Base-by-base conservation (phyloP, 2,797 vertebrate genomes). In the Amblyopsis hoosieri region DNA sequence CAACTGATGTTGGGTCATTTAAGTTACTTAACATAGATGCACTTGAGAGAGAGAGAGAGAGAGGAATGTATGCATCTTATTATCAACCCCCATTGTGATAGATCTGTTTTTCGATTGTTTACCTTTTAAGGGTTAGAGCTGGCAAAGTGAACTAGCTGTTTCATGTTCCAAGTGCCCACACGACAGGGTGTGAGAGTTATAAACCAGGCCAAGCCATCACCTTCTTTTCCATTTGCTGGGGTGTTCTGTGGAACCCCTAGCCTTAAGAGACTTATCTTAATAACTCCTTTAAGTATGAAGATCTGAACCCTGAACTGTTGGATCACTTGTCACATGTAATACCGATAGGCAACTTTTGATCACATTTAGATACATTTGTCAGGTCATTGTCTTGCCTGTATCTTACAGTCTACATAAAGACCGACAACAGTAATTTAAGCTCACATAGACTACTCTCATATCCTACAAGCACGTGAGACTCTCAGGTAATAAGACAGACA, bases 41-140 rank as follows among this genome's bases (percentile, higher is more conserved):
- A 31, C 53, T 49, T 65, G 73, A 66, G 45, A 86, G 72, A 85
- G 75, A 80, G 62, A 45, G 46, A 54, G 60, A 57, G 55, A 42
- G 33, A 82, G 69, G 90, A 89, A 88, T 88, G 85, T 64, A 64
- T 54, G 57, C 48, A 37, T 2, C 85, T 84, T 84, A 59, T 83
- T 58, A 64, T 66, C 66, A 62, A 67, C 60, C 72, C 67, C 70
- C 47, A 67, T 71, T 83, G 80, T 69, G 67, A 73, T 71, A 19
- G 19, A 23, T 23, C 19, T 23, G 19, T 23, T 23, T 70, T 75
- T 47, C 60, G 4, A 13, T 42, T 64, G 12, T 61, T 1, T 2
- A 74, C 79, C 84, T 86, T 86, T 82, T 85, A 86, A 61, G 82
- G 86, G 52, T 29, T 57, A 17, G 69, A 79, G 57, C 70, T 89